These are phyloP conservation scores for Stenopsyche tienmushanensis DNA, from an alignment of 1,140 invertebrate genomes.

Conservation along the genomic window DNA sequence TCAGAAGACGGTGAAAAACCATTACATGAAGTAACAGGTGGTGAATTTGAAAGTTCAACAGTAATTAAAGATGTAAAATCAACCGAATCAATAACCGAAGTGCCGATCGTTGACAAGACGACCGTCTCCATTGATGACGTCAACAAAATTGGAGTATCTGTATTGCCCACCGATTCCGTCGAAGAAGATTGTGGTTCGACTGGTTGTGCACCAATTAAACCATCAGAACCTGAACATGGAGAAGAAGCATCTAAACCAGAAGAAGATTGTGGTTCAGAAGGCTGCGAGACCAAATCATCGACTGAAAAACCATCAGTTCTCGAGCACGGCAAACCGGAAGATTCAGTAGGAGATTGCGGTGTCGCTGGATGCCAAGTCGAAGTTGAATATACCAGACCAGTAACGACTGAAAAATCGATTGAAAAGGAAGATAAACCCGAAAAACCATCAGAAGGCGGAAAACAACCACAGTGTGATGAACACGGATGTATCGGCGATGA, in stretches of 20 bases:
- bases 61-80: background rate
- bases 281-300: too few species aligned
- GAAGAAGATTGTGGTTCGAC: slow-evolving; percentile 29
- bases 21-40: too few species aligned
- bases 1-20: too few species aligned
- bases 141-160: slow-evolving; percentile 40
- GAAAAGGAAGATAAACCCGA: slow-evolving; percentile 23
- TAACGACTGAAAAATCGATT: slow-evolving; percentile 17
- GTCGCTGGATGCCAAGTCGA: slow-evolving; percentile 31
- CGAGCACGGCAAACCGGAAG: slow-evolving; percentile 21
- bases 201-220: slow-evolving; percentile 7
- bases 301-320: background rate
- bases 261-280: background rate
- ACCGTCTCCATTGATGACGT: slow-evolving; percentile 37
- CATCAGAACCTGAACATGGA: background rate
- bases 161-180: slow-evolving; percentile 38
- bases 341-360: slow-evolving; percentile 1
- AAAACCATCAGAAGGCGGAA: slow-evolving; percentile 7
- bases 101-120: slow-evolving; percentile 15
- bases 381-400: slow-evolving; percentile 26
- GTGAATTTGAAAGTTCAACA: background rate
- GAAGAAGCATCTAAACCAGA: background rate
- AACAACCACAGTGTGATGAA: slow-evolving; percentile 22
- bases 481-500: slow-evolving; percentile 35
- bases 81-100: slow-evolving; percentile 16